Percentiles rank a stretch among this genome's conserved stretches.
These are phyloP conservation scores for Cydia fagiglandana DNA, from an alignment of 1,140 invertebrate genomes.

Conservation along the genomic window DNA sequence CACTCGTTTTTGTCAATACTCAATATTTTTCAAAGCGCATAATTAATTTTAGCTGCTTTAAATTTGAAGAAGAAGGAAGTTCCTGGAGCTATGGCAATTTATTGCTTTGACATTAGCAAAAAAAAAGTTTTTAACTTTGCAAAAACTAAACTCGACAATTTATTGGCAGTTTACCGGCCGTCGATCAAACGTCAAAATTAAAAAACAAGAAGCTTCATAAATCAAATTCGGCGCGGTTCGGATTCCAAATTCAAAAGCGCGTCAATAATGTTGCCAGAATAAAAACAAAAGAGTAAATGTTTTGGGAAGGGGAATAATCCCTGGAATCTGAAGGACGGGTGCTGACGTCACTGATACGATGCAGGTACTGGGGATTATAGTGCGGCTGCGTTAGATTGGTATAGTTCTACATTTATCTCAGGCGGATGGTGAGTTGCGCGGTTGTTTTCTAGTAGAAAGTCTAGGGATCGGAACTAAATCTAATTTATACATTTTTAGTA, in stretches of 20 bases:
- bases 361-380: slow-evolving; percentile 46
- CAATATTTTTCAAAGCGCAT: too few relatives aligned
- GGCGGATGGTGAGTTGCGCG: neutral
- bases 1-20: too few relatives aligned
- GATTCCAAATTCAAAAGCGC: slow-evolving; percentile 47
- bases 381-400: slow-evolving; percentile 45
- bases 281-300: slow-evolving; percentile 63
- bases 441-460: too few relatives aligned
- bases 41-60: too few relatives aligned
- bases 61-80: too few relatives aligned
- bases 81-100: too few relatives aligned
- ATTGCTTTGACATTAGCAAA: too few relatives aligned
- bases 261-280: slow-evolving; percentile 51
- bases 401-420: slow-evolving; percentile 17
- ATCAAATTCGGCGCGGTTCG: slow-evolving; percentile 24
- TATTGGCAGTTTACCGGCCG: neutral
- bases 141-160: neutral
- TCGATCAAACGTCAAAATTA: neutral
- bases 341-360: slow-evolving; percentile 55
- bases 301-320: slow-evolving; percentile 56
- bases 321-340: slow-evolving; percentile 65
- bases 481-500: too few relatives aligned
- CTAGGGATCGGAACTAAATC: too few relatives aligned
- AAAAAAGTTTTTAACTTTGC: too few relatives aligned
- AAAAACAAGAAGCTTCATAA: slow-evolving; percentile 14